Evolutionary conservation across 2,888 invertebrate genomes (phyloP).

Genomic region (Drosophila rubida): DNA sequence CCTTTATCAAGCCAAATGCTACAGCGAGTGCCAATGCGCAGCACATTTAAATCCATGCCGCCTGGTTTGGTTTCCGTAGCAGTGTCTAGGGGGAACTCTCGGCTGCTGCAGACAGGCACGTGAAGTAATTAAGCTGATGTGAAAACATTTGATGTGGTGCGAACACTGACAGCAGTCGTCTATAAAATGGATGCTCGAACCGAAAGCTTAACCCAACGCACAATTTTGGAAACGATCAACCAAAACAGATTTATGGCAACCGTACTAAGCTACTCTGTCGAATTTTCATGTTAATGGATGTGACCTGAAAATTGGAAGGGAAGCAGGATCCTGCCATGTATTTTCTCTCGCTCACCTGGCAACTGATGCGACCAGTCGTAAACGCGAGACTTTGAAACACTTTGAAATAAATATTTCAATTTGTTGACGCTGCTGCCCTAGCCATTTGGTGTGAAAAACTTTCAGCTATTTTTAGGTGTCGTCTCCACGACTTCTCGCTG

Average conservation of each 20-base stretch:
- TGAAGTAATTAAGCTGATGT: slow-evolving; percentile 68
- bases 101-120: slow-evolving; percentile 24
- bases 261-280: slow-evolving; percentile 25
- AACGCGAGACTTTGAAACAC: slow-evolving; percentile 40
- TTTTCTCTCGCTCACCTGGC: slow-evolving; percentile 58
- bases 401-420: slow-evolving; percentile 77
- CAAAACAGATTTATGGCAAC: slow-evolving; percentile 72
- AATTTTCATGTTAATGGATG: slow-evolving; percentile 20
- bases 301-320: neutral
- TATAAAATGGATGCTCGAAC: slow-evolving; percentile 67
- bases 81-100: neutral
- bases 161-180: slow-evolving; percentile 69
- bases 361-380: slow-evolving; percentile 44
- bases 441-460: slow-evolving; percentile 74
- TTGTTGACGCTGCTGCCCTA: slow-evolving; percentile 52
- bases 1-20: slow-evolving; percentile 18
- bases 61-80: neutral
- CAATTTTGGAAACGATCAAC: slow-evolving; percentile 27
- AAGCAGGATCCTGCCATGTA: slow-evolving; percentile 9
- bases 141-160: slow-evolving; percentile 71
- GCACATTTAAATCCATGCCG: slow-evolving; percentile 36
- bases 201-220: slow-evolving; percentile 59
- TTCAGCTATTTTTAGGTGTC: slow-evolving; percentile 64
- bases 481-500: slow-evolving; percentile 21
- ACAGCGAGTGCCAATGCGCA: slow-evolving; percentile 9